phyloP scores from a whole-genome alignment of 2,888 invertebrate species.

The Metellina segmentata region DNA sequence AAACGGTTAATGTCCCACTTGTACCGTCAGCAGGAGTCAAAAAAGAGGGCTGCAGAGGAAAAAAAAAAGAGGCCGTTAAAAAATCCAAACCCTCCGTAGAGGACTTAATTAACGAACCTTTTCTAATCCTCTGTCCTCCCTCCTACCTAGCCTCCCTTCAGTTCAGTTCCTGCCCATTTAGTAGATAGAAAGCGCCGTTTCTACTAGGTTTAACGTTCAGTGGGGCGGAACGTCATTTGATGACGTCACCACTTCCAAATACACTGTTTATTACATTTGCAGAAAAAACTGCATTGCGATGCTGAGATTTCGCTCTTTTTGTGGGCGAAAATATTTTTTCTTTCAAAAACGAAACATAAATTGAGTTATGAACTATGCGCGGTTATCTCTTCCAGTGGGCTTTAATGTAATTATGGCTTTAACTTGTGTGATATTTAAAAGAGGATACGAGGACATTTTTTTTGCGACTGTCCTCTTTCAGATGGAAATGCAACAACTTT shows the following conservation, averaged over 20 bases:
- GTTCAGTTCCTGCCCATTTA: constrained; percentile 56
- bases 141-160: neutral
- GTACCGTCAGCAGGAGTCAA: constrained; percentile 5
- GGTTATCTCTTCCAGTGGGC: neutral
- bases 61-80: constrained; percentile 22
- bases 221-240: constrained; percentile 65
- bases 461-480: neutral
- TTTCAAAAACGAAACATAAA: neutral
- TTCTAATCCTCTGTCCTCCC: constrained; percentile 17
- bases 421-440: neutral
- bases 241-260: constrained; percentile 66
- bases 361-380: neutral
- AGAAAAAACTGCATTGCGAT: neutral
- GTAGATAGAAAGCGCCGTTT: constrained; percentile 43
- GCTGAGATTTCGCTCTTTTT: neutral
- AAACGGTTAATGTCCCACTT: constrained; percentile 6
- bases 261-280: constrained; percentile 51
- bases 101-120: constrained; percentile 49
- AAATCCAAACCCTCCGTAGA: constrained; percentile 49
- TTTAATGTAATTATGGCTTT: neutral
- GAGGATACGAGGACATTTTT: neutral
- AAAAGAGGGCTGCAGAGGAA: neutral
- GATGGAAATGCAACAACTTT: no score
- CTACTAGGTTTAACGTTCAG: constrained; percentile 66
- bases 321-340: neutral